These are phyloP conservation scores for Pimpla rufipes DNA, from an alignment of 2,888 invertebrate species.

Conservation along the genomic window DNA sequence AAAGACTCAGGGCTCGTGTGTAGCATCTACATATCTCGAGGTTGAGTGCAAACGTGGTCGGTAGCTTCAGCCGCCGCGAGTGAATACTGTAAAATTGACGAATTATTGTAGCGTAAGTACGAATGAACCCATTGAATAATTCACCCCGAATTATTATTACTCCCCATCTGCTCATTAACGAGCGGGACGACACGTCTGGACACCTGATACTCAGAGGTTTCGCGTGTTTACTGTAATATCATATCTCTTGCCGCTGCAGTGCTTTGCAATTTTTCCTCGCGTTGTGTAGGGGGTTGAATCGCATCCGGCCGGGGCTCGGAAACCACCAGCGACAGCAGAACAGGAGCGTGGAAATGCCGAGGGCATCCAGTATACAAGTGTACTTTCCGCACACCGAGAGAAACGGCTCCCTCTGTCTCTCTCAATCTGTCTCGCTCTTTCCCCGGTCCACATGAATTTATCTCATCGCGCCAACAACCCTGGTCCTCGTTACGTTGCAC, in stretches of 20 bases:
- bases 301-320: conserved; percentile 37
- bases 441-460: conserved; percentile 44
- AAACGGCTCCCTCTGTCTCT: conserved; percentile 14
- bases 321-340: conserved; percentile 37
- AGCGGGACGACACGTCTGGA: conserved; percentile 9
- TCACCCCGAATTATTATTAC: conserved; percentile 13
- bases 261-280: not conserved
- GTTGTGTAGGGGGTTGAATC: conserved; percentile 8
- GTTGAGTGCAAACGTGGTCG: conserved; percentile 26
- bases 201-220: not conserved
- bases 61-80: conserved; percentile 20
- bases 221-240: not conserved
- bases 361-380: conserved; percentile 47
- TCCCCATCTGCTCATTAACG: conserved; percentile 11
- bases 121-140: conserved; percentile 47
- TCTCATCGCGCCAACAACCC: conserved; percentile 47
- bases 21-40: conserved; percentile 1
- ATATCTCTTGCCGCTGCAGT: no score
- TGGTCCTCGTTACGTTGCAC: conserved; percentile 18
- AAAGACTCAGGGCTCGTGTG: conserved; percentile 27
- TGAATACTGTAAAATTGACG: conserved; percentile 57
- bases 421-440: not conserved
- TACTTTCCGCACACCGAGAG: not conserved
- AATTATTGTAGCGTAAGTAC: conserved; percentile 45
- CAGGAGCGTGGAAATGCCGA: conserved; percentile 55